Base-by-base conservation (phyloP, 2,113 vertebrate species). In the Gobiocypris rarus region DNA sequence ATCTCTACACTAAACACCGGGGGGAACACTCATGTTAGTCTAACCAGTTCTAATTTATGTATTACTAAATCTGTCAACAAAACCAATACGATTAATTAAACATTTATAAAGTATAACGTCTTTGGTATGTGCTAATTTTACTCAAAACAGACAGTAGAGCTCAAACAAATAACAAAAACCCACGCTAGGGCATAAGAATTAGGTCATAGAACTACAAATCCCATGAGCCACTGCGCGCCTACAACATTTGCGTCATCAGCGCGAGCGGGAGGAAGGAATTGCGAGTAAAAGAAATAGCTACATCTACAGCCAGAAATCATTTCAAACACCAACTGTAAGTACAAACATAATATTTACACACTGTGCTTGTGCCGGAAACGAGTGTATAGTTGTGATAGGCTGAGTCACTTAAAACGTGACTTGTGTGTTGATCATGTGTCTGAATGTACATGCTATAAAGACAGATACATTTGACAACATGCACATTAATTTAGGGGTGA, bases 261-360 rank as follows among this genome's bases (percentile, higher is more conserved):
- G 71, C 69, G 91, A 92, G 93, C 93, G 93, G n/a, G n/a, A 94
- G 86, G 77, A 56, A 94, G 87, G 26, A 61, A 61, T 54, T 24
- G 5, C 80, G 15, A 26, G 14, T 11, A 80, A 11, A 19, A 54
- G 52, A 54, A 54, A 54, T 19, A 19, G 17, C 52, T 24, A 48
- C n/a, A 28, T 45, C 59, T n/a, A 43, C 41, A 48, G 14, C 4
- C 5, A 73, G 2, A 76, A 38, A 58, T 11, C 8, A 22, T 9
- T 31, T 50, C 1, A 34, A 31, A 67, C 52, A 50, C 2, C 24
- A 11, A 0, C 1, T 48, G 78, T 81, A 81, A 81, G 78, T 52
- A 48, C 24, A 69, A 69, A 67, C 17, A 9, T 50, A 3, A 26
- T 26, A 28, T 79, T 11, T 79, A 28, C 19, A 48, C 14, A 7